Conservation (phyloP, 2,797 vertebrate genomes). For the Pangasius macronema region DNA sequence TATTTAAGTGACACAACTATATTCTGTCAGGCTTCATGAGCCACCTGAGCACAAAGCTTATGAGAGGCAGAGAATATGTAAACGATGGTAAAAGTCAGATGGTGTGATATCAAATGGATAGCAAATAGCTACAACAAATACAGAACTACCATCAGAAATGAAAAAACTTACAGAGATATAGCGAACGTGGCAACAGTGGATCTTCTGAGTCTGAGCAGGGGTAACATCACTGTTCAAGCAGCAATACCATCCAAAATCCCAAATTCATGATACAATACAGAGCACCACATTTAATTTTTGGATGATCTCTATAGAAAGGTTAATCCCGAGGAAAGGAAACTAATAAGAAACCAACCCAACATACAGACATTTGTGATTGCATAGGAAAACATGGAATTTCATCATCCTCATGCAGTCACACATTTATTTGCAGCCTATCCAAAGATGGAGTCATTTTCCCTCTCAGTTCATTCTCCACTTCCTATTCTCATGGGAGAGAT, state of each 20-base stretch:
- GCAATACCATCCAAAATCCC: background rate
- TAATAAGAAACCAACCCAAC: background rate
- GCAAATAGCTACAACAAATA: background rate
- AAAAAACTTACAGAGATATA: background rate
- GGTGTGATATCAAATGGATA: background rate
- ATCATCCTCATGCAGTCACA: constrained; percentile 20
- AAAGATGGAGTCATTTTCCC: background rate
- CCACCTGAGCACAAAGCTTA: no score
- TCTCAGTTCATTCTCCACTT: background rate
- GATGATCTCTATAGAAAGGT: background rate
- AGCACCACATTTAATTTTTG: background rate
- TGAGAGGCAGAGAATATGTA: background rate
- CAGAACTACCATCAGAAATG: background rate
- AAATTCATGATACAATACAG: background rate
- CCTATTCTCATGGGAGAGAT: no score
- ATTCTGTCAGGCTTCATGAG: background rate
- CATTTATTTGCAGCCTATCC: constrained; percentile 21
- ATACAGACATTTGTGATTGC: constrained; percentile 10
- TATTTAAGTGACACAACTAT: background rate
- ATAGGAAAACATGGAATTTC: constrained; percentile 10
- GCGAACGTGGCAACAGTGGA: background rate
- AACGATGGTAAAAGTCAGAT: background rate
- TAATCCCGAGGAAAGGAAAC: constrained; percentile 11
- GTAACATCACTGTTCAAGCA: background rate
- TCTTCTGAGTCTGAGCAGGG: background rate